Base-by-base conservation (phyloP, 2,797 vertebrate species). In the Gadopsis bispinosus region DNA sequence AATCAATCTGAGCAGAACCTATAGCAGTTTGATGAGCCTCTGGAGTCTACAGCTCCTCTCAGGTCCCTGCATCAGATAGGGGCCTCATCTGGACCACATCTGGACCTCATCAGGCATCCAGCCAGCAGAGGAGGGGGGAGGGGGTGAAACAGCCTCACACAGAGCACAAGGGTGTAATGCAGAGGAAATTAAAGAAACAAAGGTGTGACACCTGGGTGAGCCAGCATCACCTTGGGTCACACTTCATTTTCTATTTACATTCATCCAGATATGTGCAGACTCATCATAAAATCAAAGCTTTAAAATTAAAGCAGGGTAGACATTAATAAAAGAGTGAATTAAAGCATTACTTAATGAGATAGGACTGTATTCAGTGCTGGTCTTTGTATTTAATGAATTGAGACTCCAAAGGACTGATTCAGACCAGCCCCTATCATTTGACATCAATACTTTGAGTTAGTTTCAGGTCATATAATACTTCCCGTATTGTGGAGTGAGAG, bases 51-150 rank as follows among this genome's bases (percentile, higher is more conserved):
- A 48, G 74, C 69, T 91, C 83, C 74, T 89, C 87, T 85, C 59
- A 45, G 75, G 74, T 82, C 87, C 41, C 41, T 73, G 73, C 62
- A 65, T 88, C 70, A 81, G 77, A 88, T 78, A 74, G 53, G 56
- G 79, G 85, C 80, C 88, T 92, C 91, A 94, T 94, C 89, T 94
- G 90, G 86, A 90, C 50, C 87, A 91, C 92, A 94, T 94, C 91
- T 94, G 91, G 91, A 80, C 81, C 87, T 91, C 91, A 84, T 95
- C 87, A 91, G 69, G 81, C 60, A 75, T 83, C 77, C 48, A 73
- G 74, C 53, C 69, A 63, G 75, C 47, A 26, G 60, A 75, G 82
- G 68, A 68, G 84, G 66, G 78, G 82, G 70, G 84, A 64, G 79
- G 83, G 80, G 29, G 73, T 88, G 86, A 87, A 92, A 83, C 58